Conservation (phyloP, 2,113 vertebrate genomes). For the Dicerorhinus sumatrensis region DNA sequence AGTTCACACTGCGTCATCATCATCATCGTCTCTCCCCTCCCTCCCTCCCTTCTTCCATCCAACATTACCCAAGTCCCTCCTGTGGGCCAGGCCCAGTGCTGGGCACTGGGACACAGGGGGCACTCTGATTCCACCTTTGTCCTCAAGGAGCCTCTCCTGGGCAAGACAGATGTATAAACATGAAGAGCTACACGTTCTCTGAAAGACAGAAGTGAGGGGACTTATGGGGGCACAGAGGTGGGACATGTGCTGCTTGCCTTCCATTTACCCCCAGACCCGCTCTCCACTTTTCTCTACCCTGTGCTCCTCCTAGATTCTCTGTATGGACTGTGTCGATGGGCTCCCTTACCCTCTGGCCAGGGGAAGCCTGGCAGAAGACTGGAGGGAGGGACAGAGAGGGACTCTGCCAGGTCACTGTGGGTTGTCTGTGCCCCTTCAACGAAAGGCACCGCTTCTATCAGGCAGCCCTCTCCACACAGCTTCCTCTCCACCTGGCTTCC, state of each 20-base stretch:
- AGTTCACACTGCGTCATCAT: background rate
- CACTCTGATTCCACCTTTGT: background rate
- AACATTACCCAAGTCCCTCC: background rate
- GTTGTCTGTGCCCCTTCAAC: background rate
- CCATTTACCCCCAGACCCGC: background rate
- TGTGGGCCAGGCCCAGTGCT: background rate
- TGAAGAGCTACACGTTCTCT: background rate
- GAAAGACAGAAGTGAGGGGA: background rate
- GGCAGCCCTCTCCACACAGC: background rate
- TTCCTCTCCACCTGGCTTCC: background rate
- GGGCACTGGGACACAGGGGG: background rate
- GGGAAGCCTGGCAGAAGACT: background rate
- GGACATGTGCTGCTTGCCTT: background rate
- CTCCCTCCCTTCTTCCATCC: background rate
- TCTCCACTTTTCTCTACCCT: background rate
- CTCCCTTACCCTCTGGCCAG: background rate
- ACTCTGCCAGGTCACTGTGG: background rate
- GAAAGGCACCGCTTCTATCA: background rate
- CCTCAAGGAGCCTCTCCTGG: background rate
- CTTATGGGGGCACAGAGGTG: background rate
- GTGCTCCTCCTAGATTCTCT: background rate
- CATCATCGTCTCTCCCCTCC: background rate
- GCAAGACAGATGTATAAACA: background rate
- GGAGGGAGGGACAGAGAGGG: background rate
- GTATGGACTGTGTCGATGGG: background rate